Base-by-base conservation (phyloP, 2,113 vertebrate species). In the Gnathonemus echidnorhynchus region DNA sequence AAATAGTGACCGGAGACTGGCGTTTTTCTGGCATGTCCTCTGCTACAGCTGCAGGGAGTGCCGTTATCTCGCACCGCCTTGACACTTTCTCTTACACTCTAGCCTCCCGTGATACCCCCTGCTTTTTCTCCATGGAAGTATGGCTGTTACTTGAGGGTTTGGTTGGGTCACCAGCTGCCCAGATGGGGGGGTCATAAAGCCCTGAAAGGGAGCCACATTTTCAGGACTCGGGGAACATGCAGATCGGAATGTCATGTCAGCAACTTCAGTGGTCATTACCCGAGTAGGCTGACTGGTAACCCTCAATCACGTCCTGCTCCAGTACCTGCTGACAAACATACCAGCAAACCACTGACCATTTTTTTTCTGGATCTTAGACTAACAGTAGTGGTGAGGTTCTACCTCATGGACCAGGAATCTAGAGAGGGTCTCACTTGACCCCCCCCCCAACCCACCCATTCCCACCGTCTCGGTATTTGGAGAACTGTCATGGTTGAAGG, bases 341-440 rank as follows among this genome's bases (percentile, higher is more conserved):
- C 86, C 53, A 48, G 66, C 91, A 88, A 35, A 66, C 92, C 91
- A 85, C 88, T 90, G 91, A 91, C 89, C 90, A 89, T 92, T 90
- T 91, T 87, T 92, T 91, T 95, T 95, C 95, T 94, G 94, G 90
- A 94, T 94, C 93, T 92, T 85, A 85, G 90, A 91, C 93, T 89
- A 31, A 35, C 50, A 39, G 50, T 45, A 85, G 93, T 93, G 89
- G 92, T 92, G 45, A 96, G 94, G 91, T 95, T 94, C 91, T 91
- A 91, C 92, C 93, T 95, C 95, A 95, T 70, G 3, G 90, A 90
- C 83, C 93, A 93, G 95, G 94, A 96, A 94, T 95, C 94, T 74
- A 70, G 90, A 88, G 19, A 48, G 42, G 49, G 53, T 45, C 89
- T 88, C 89, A 91, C 70, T 89, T 89, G 89, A 48, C 80, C 21